Percentiles rank a stretch among this genome's conserved stretches.
Conservation (phyloP, 2,797 vertebrate species). For the Neopelma chrysocephalum region DNA sequence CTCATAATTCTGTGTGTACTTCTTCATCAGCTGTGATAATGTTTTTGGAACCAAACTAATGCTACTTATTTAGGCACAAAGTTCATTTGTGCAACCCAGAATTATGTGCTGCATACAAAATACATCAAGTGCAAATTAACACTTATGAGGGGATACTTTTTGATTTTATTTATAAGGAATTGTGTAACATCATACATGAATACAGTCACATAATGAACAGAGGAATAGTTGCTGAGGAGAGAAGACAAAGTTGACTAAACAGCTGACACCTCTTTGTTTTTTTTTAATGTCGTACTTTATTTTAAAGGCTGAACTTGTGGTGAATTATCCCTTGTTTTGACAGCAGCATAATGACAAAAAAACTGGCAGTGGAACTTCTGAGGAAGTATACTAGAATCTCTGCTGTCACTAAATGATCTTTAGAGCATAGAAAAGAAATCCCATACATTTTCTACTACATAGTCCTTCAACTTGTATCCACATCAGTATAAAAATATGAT, state of each 20-base stretch:
- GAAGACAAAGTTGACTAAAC: background rate
- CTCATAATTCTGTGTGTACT: background rate
- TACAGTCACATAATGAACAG: background rate
- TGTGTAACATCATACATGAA: background rate
- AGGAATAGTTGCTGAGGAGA: background rate
- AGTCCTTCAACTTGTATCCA: background rate
- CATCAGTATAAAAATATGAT: background rate
- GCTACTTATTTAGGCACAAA: background rate
- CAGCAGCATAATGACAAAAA: background rate
- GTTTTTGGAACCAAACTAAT: background rate
- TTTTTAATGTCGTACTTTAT: background rate
- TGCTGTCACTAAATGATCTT: background rate
- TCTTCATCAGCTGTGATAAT: background rate
- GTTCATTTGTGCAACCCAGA: background rate
- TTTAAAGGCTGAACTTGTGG: background rate
- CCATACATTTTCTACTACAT: background rate
- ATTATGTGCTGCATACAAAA: background rate
- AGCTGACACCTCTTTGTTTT: background rate
- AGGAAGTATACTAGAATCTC: background rate
- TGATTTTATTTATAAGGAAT: background rate
- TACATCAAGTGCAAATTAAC: background rate
- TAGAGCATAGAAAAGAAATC: background rate
- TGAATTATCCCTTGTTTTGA: background rate
- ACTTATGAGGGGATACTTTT: background rate
- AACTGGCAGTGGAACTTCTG: background rate